Evolutionary conservation across 2,888 invertebrate genomes (phyloP).

Genomic region (Protodeltote pygarga): DNA sequence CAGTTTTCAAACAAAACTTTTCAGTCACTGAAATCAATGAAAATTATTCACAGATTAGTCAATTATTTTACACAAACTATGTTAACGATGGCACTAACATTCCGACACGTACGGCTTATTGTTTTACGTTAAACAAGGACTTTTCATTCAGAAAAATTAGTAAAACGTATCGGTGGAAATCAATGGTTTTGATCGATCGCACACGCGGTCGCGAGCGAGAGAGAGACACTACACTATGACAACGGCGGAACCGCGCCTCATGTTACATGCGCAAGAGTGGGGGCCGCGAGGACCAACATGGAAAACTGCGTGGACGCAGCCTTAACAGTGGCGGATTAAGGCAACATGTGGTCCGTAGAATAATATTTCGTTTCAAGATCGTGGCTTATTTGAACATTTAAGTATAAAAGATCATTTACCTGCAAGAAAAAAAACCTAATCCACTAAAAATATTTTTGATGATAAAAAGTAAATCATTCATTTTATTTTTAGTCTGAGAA

Average conservation of each 20-base stretch:
- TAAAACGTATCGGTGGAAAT: slow-evolving; percentile 68
- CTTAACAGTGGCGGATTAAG: slow-evolving; percentile 47
- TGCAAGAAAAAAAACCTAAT: too few species aligned
- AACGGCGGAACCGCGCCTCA: slow-evolving; percentile 48
- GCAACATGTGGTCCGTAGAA: neutral
- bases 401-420: too few species aligned
- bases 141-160: slow-evolving; percentile 83
- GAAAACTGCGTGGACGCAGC: slow-evolving; percentile 75
- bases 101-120: slow-evolving; percentile 33
- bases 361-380: too few species aligned
- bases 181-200: slow-evolving; percentile 69
- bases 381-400: too few species aligned
- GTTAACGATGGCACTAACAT: slow-evolving; percentile 44
- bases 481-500: too few species aligned
- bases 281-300: slow-evolving; percentile 73
- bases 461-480: too few species aligned
- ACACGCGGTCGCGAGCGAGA: slow-evolving; percentile 71
- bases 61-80: slow-evolving; percentile 34
- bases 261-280: slow-evolving; percentile 68
- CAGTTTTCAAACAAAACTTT: slow-evolving; percentile 44
- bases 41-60: slow-evolving; percentile 40
- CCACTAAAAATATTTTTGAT: too few species aligned
- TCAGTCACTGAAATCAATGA: slow-evolving; percentile 51
- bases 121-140: slow-evolving; percentile 61
- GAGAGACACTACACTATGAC: slow-evolving; percentile 69